Base-by-base conservation (phyloP, 2,888 invertebrate genomes). In the Conus canariensis region DNA sequence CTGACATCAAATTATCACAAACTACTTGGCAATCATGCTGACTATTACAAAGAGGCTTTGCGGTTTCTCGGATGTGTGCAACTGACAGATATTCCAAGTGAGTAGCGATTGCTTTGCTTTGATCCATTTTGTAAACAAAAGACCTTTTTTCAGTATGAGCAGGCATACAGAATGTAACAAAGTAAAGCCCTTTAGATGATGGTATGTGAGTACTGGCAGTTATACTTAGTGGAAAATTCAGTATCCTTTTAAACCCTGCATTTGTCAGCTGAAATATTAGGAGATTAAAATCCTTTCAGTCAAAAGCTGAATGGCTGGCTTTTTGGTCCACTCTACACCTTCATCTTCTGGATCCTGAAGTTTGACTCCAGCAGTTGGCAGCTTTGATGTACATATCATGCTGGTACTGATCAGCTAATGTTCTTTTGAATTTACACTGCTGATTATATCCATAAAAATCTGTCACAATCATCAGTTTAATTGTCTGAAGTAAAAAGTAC, bases 31-130 rank as follows among this genome's bases (percentile, higher is more conserved):
- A 95, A 96, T 94, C 98, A 99, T 97, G 98, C 98, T 0, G 98
- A 98, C 93, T 99, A 99, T 97, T 99, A 99, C 97, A 97, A 99
- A 91, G 98, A 99, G 91, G 99, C 99, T 16, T 97, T 99, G 19
- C 97, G 97, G 94, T 98, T 97, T 95, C 96, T 98, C 90, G 98
- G 98, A 30, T 98, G 98, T 95, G 97, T 97, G 86, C 97, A 98
- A 10, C 95, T 98, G 74, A 97, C 97, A 30, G 97, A 97, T 14
- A 97, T 98, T 92, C 97, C 97, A 3, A 92, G 96, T 96, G 90
- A 89, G 92, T 88, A 0, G 60, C 70, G 19, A 56, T 4, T 45
- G 45, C 45, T 45, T 45, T 45, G 45, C 45, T 45, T 45, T 45
- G 45, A 77, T 9, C 45, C 45, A 45, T 45, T 45, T 45, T 45